phyloP scores from a whole-genome alignment of 2,797 vertebrate genomes.

The Anabas testudineus region DNA sequence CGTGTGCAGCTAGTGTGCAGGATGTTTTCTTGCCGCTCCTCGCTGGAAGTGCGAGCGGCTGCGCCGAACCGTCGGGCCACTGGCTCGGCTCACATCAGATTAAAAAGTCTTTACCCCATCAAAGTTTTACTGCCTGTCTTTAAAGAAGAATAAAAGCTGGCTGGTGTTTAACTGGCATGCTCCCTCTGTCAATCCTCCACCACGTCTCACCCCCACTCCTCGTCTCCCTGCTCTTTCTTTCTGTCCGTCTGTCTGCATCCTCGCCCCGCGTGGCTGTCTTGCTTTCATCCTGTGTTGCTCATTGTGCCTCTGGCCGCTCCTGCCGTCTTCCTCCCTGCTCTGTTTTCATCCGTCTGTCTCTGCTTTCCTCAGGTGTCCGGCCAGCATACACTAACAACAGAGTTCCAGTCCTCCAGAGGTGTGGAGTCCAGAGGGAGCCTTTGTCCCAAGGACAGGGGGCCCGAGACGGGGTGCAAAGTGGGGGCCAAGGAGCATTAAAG shows the following conservation, averaged over 20 bases:
- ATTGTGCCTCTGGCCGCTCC: neutral
- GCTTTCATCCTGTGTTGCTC: constrained; percentile 43
- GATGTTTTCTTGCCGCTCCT: constrained; percentile 65
- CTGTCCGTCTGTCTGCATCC: constrained; percentile 49
- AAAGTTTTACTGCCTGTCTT: constrained; percentile 83
- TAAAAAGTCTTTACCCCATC: constrained; percentile 84
- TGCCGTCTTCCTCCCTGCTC: neutral
- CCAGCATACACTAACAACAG: constrained; percentile 75
- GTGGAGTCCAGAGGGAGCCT: constrained; percentile 67
- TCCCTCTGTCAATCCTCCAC: constrained; percentile 48
- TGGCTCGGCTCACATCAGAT: constrained; percentile 78
- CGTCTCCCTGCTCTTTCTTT: constrained; percentile 31
- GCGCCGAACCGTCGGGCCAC: constrained; percentile 60
- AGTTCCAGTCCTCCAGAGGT: constrained; percentile 83
- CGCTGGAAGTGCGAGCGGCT: constrained; percentile 51
- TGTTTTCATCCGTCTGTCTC: constrained; percentile 9
- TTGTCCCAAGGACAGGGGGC: constrained; percentile 51
- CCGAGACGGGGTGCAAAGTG: constrained; percentile 40
- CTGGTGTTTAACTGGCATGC: constrained; percentile 78
- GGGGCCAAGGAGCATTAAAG: constrained; percentile 31
- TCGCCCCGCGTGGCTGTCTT: neutral
- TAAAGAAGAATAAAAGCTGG: constrained; percentile 82
- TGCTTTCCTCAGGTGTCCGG: constrained; percentile 68
- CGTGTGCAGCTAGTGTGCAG: constrained; percentile 52
- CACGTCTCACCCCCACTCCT: constrained; percentile 18